A percentile compares a stretch with the other conserved stretches of the same genome.
Conservation (phyloP, 2,888 invertebrate species). For the Euspilapteryx auroguttella region DNA sequence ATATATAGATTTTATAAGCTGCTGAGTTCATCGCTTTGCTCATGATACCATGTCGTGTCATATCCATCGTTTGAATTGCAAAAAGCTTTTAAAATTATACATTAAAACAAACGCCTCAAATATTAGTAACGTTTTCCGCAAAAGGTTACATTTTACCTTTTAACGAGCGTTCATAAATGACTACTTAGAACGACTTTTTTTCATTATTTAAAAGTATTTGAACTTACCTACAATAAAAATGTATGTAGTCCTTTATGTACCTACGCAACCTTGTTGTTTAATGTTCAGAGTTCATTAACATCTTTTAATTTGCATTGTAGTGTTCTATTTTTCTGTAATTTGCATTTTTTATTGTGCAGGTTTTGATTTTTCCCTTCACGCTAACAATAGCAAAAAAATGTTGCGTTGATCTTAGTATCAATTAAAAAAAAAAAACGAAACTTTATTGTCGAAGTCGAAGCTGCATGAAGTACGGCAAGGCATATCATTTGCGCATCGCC, state of each 20-base stretch:
- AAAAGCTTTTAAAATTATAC: slow-evolving; percentile 6
- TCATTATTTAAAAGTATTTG: too few species aligned
- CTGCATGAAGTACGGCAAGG: too few species aligned
- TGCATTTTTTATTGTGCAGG: slow-evolving; percentile 57
- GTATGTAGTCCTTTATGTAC: too few species aligned
- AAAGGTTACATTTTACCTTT: slow-evolving; percentile 15
- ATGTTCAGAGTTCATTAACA: slow-evolving; percentile 44
- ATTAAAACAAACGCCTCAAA: slow-evolving; percentile 14
- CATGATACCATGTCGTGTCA: too few species aligned
- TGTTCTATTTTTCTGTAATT: slow-evolving; percentile 44
- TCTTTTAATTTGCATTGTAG: slow-evolving; percentile 50
- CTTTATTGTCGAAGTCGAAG: too few species aligned
- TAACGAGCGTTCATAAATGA: slow-evolving; percentile 28
- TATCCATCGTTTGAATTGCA: too few species aligned
- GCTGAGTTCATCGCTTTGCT: too few species aligned
- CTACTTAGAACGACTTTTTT: too few species aligned
- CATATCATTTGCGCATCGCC: too few species aligned
- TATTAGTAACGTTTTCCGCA: slow-evolving; percentile 49
- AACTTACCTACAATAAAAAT: too few species aligned
- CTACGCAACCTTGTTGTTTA: too few species aligned
- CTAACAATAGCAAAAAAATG: slow-evolving; percentile 61
- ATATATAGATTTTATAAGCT: too few species aligned
- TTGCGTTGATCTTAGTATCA: slow-evolving; percentile 46
- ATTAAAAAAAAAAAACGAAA: slow-evolving; percentile 18
- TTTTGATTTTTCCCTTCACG: slow-evolving; percentile 55